These are phyloP conservation scores for Oxyura jamaicensis DNA, from an alignment of 2,113 vertebrate species.

Conservation along the genomic window DNA sequence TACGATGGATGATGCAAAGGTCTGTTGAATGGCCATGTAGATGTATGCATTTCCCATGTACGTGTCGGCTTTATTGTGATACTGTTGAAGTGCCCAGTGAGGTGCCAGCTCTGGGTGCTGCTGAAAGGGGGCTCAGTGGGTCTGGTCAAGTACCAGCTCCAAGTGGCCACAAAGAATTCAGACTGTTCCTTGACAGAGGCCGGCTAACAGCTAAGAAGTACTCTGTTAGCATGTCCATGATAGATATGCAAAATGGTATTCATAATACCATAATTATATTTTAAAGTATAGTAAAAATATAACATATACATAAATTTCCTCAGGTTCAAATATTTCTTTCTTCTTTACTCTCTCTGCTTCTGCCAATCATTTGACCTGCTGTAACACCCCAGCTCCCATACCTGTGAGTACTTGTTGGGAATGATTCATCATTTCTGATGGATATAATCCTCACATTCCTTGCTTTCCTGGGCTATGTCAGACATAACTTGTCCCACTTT, in stretches of 20 bases:
- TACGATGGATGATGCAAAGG: not conserved
- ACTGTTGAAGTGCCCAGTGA: not conserved
- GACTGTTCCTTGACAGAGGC: not conserved
- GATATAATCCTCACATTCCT: not conserved
- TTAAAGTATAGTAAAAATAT: not conserved
- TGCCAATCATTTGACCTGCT: not conserved
- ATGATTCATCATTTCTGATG: constrained; percentile 16
- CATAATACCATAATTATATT: not conserved
- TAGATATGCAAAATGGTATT: not conserved
- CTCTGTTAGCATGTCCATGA: not conserved
- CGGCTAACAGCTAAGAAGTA: not conserved
- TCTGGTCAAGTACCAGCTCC: not conserved
- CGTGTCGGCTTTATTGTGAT: not conserved
- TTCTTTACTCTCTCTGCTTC: not conserved
- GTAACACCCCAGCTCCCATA: not conserved
- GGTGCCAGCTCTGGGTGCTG: not conserved
- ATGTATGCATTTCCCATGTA: not conserved
- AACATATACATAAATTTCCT: not conserved
- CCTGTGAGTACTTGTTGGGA: constrained; percentile 7
- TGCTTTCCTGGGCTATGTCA: not conserved
- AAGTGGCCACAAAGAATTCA: not conserved
- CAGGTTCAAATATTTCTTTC: not conserved
- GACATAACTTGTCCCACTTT: not conserved
- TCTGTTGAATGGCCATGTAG: accelerated
- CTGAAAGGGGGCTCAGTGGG: not conserved